Evolutionary conservation across 2,888 invertebrate genomes (phyloP), one percentile per base, ranked within the genome.

Genomic region (Drosophila histrio): DNA sequence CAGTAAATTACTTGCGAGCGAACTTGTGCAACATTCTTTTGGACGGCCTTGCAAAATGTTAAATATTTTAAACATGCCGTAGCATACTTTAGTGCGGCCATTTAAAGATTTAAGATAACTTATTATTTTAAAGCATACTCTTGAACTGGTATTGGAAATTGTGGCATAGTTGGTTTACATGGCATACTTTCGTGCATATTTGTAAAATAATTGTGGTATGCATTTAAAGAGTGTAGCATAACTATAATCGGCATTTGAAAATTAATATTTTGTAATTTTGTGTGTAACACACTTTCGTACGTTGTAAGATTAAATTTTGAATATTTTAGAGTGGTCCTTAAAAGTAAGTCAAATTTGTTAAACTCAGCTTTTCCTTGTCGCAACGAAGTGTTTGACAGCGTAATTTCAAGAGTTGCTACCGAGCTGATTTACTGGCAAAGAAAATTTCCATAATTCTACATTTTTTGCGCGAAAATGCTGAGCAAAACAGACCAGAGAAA

Each of bases 401-500:
- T 17, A 1, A n/a, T 32, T 46, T 28, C 28, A 28, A n/a, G 19
- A n/a, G 28, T 11, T 7, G 11, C 19, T 11, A 26, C 44, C 11
- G 8, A 19, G 34, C 34, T 22, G 22, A 50, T 17, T 30, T 52
- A 19, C 21, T n/a, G 2, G 8, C 19, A 30, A 22, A 36, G 38
- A 30, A 22, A 36, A 49, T 57, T 57, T 22, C 8, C 28, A 49
- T 49, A 57, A 49, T 30, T 75, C 43, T 44, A 6, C 17, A 15
- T 49, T 47, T 26, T 34, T 32, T 39, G 28, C 28, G 58, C 70
- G 74, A 83, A 73, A 30, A n/a, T 30, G 32, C 19, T 8, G 61
- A 79, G 63, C 83, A 86, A 66, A 83, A 80, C 83, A 80, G 15
- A 70, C 21, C 22, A 47, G 21, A 22, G 44, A 41, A 32, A 24